These are phyloP conservation scores for Unio pictorum DNA, from an alignment of 2,888 invertebrate species.

Conservation along the genomic window DNA sequence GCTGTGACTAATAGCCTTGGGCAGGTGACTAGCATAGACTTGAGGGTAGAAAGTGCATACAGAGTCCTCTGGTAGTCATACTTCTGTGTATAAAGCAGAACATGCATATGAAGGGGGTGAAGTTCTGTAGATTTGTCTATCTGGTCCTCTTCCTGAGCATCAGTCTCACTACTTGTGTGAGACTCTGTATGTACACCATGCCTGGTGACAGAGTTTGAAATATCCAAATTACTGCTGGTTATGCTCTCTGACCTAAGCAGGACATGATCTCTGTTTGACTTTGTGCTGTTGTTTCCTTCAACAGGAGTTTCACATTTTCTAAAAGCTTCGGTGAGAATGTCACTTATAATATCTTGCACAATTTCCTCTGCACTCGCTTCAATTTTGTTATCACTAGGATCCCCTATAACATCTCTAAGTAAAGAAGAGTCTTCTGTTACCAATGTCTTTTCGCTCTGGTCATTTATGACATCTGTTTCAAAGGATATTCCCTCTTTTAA, in stretches of 20 bases:
- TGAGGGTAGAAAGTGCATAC: slow-evolving; percentile 83
- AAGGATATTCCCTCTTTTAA: slow-evolving; percentile 68
- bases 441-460: too few species aligned
- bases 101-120: slow-evolving; percentile 86
- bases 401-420: not conserved
- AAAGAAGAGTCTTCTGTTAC: not conserved
- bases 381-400: slow-evolving; percentile 6
- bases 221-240: slow-evolving; percentile 44
- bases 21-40: slow-evolving; percentile 81
- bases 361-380: slow-evolving; percentile 75
- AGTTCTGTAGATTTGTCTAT: slow-evolving; percentile 69
- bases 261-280: slow-evolving; percentile 1
- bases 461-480: slow-evolving; percentile 1
- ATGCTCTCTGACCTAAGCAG: slow-evolving; percentile 7
- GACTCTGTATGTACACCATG: slow-evolving; percentile 54
- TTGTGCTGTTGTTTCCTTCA: slow-evolving; percentile 75
- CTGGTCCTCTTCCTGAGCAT: slow-evolving; percentile 28
- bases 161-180: slow-evolving; percentile 55
- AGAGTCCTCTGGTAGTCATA: slow-evolving; percentile 83
- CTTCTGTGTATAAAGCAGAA: slow-evolving; percentile 85
- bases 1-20: slow-evolving; percentile 83
- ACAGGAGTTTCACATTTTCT: slow-evolving; percentile 44
- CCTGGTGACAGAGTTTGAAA: slow-evolving; percentile 54
- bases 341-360: slow-evolving; percentile 64
- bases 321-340: slow-evolving; percentile 26